Percentiles rank a stretch among this genome's conserved stretches.
Evolutionary conservation across 2,797 vertebrate genomes (phyloP).

Genomic region (Pitangus sulphuratus): DNA sequence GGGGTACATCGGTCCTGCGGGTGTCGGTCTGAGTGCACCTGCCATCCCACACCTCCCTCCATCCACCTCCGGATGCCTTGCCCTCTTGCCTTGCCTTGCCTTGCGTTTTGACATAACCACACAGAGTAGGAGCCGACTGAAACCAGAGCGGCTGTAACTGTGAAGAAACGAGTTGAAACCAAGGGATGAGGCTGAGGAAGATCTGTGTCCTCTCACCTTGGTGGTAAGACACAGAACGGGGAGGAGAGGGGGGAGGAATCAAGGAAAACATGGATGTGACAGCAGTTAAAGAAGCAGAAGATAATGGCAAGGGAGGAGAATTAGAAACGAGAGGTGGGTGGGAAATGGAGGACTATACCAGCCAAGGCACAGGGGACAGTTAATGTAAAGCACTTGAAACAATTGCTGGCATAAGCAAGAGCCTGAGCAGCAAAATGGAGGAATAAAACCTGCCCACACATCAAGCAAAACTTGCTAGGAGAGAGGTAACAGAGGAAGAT

Average conservation of each 20-base stretch:
- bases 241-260: accelerated
- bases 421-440: neutral
- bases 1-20: accelerated
- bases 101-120: neutral
- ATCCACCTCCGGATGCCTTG: accelerated
- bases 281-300: neutral
- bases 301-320: neutral
- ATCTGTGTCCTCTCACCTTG: neutral
- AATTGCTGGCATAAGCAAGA: neutral
- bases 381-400: accelerated
- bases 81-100: neutral
- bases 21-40: neutral
- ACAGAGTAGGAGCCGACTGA: neutral
- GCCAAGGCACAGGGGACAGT: neutral
- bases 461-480: neutral
- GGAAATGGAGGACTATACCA: accelerated
- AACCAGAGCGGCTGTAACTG: neutral
- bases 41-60: neutral
- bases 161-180: accelerated
- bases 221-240: accelerated
- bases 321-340: neutral
- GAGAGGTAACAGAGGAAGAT: neutral
- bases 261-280: accelerated
- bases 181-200: neutral
- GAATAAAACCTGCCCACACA: accelerated